phyloP scores from a whole-genome alignment of 1,140 invertebrate genomes.

The Phenacoccus solenopsis region DNA sequence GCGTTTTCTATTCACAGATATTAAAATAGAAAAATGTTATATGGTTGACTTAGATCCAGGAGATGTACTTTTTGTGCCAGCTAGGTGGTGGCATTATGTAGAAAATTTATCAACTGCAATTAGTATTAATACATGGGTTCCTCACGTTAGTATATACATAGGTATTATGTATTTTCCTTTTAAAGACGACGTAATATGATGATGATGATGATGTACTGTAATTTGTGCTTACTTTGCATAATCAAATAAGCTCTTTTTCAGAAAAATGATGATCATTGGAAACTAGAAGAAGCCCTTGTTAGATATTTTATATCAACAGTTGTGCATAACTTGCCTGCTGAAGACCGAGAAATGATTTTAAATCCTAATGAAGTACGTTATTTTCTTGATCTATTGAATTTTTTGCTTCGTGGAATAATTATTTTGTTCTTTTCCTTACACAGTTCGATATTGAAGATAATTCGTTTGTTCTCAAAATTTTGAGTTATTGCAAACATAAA shows the following conservation, averaged over 20 bases:
- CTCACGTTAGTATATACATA: too few species aligned
- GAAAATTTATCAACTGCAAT: conserved; percentile 62
- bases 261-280: background rate
- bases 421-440: background rate
- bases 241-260: too few species aligned
- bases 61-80: conserved; percentile 76
- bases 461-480: background rate
- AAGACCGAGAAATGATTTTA: background rate
- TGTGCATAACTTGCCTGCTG: background rate
- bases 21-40: conserved; percentile 34
- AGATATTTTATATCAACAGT: background rate
- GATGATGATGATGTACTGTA: too few species aligned
- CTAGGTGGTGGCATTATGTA: conserved; percentile 94
- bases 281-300: background rate
- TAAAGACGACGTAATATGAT: too few species aligned
- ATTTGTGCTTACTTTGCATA: too few species aligned
- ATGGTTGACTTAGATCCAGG: conserved; percentile 59
- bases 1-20: conserved; percentile 10
- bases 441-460: background rate
- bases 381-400: too few species aligned
- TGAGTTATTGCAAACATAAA: background rate
- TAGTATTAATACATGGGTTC: conserved; percentile 80
- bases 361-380: background rate
- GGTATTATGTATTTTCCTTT: too few species aligned
- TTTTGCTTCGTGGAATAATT: background rate